phyloP scores from a whole-genome alignment of 2,888 invertebrate species.

The Coecobrya sp. region DNA sequence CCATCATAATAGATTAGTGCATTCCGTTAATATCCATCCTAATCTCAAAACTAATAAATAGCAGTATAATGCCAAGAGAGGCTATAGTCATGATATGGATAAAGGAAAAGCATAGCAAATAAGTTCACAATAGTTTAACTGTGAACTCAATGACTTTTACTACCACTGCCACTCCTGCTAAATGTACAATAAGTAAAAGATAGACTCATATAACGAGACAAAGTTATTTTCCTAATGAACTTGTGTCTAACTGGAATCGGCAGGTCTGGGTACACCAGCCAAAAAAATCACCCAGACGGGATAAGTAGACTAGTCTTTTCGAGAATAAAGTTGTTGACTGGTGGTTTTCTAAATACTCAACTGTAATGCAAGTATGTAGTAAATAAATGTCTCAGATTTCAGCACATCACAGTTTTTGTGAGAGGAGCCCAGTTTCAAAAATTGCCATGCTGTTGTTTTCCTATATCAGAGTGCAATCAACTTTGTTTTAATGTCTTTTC shows the following conservation, averaged over 20 bases:
- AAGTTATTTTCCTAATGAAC: constrained; percentile 34
- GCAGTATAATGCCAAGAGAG: no score
- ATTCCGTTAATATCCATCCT: no score
- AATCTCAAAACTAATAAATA: no score
- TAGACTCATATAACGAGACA: no score
- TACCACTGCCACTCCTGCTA: background rate
- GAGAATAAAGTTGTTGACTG: background rate
- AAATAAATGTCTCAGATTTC: constrained; percentile 33
- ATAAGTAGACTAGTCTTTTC: constrained; percentile 8
- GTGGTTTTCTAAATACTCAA: background rate
- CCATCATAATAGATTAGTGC: constrained; percentile 16
- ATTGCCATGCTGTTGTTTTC: background rate
- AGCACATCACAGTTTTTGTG: background rate
- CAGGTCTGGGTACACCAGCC: background rate
- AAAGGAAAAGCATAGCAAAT: background rate
- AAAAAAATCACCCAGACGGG: constrained; percentile 44
- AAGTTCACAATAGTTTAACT: no score
- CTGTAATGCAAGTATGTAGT: background rate
- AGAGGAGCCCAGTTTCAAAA: background rate
- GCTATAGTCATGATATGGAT: background rate
- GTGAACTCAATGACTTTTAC: no score
- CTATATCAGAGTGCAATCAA: constrained; percentile 27
- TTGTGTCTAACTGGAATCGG: constrained; percentile 1
- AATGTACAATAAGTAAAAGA: background rate
- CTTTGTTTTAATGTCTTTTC: constrained; percentile 20